Base-by-base conservation (phyloP, 2,113 vertebrate genomes). In the Microcebus lehilahytsara region DNA sequence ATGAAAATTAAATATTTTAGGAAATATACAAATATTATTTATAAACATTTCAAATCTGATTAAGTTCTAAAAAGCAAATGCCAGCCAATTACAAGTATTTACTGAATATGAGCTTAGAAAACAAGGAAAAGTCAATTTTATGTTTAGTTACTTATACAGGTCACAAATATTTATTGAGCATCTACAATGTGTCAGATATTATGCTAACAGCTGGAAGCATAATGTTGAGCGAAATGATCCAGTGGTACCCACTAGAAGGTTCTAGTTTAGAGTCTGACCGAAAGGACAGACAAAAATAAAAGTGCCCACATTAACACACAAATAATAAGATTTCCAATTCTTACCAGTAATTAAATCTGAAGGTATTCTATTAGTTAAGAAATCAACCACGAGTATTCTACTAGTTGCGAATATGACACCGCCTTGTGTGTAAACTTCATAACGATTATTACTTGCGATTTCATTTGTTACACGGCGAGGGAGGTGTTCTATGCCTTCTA, bases 391-490 rank as follows among this genome's bases (percentile, higher is more conserved):
- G 84, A 99, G 99, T 97, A 99, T 99, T 69, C 99, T 99, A 93
- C 99, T 99, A 85, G 99, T 99, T 93, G 99, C 99, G 97, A 99
- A 99, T 96, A 99, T 98, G 32, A 99, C 99, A 1, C 99, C 99
- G 30, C 99, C 99, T 93, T 99, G 99, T 0, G 99, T 99, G 98
- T 99, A 99, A 13, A 99, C 99, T 3, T 99, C 98, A 2, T 99
- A 99, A 0, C 99, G 99, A 78, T 99, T 99, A 6, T 96, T 97
- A 87, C 98, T 99, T 74, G 98, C 97, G 74, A 99, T 97, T 89
- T 99, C 99, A 90, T 99, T 99, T 93, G 99, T 99, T 49, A 99
- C 99, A 0, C 99, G 99, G 40, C 98, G 98, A 87, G 99, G 99
- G 96, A 99, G 99, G 95, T 99, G 99, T 81, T 97, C 98, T 42